phyloP scores from a whole-genome alignment of 2,888 invertebrate genomes.

The Machimus rusticus region DNA sequence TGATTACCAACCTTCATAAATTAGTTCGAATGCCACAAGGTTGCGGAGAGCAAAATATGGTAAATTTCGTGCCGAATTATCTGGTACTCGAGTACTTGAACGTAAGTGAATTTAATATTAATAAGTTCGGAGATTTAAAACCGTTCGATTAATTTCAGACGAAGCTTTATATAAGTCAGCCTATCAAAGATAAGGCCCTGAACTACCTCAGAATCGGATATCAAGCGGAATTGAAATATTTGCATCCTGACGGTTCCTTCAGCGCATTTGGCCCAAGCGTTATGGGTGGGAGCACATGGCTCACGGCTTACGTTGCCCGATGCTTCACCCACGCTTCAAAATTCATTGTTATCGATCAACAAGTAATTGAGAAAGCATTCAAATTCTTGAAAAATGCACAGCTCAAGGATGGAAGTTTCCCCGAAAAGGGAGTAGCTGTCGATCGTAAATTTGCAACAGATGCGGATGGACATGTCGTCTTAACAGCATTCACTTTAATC shows the following conservation, averaged over 20 bases:
- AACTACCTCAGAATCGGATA: constrained; percentile 70
- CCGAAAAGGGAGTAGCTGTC: constrained; percentile 78
- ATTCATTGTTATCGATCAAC: constrained; percentile 76
- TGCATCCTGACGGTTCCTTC: constrained; percentile 79
- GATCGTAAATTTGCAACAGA: constrained; percentile 55
- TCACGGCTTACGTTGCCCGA: constrained; percentile 84
- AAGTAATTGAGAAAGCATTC: constrained; percentile 72
- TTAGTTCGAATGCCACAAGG: constrained; percentile 72
- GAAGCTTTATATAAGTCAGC: constrained; percentile 70
- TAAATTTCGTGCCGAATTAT: constrained; percentile 73
- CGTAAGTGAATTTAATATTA: constrained; percentile 55
- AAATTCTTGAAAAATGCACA: constrained; percentile 77
- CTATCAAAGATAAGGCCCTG: constrained; percentile 69
- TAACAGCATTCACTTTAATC: constrained; percentile 81
- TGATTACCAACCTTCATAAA: constrained; percentile 69
- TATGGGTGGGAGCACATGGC: constrained; percentile 74
- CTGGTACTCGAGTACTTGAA: constrained; percentile 70
- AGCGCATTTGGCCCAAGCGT: constrained; percentile 80
- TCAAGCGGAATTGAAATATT: constrained; percentile 78
- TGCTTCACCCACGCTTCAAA: constrained; percentile 77
- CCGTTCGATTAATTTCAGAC: constrained; percentile 55
- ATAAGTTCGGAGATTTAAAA: constrained; percentile 61
- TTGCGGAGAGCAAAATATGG: constrained; percentile 79
- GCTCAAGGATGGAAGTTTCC: constrained; percentile 78
- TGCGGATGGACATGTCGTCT: not conserved